Conservation (phyloP, 2,113 vertebrate genomes). For the Anoplopoma fimbria region DNA sequence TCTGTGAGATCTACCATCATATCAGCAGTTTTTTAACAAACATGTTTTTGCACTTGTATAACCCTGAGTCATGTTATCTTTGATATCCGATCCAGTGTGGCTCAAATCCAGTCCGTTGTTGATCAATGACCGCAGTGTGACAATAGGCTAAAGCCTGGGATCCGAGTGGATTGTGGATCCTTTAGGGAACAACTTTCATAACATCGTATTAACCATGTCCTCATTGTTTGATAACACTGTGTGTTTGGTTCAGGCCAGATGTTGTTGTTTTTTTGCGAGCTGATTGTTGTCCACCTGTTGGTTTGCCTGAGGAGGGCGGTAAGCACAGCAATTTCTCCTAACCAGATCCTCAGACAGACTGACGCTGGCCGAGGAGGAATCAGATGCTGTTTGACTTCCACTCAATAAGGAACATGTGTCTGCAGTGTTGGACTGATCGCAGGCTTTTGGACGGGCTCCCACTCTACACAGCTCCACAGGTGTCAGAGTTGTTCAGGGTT, state of each 20-base stretch:
- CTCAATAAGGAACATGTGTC: constrained; percentile 79
- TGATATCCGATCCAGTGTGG: constrained; percentile 19
- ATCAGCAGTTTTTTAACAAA: constrained; percentile 11
- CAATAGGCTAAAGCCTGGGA: neutral
- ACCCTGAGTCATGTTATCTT: constrained; percentile 11
- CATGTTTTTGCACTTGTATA: constrained; percentile 19
- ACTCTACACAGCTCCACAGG: constrained; percentile 64
- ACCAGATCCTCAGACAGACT: constrained; percentile 74
- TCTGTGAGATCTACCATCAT: constrained; percentile 18
- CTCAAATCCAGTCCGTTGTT: neutral
- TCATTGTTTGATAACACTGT: constrained; percentile 17
- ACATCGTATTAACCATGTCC: constrained; percentile 20
- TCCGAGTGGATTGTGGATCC: neutral
- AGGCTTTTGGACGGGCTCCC: constrained; percentile 62
- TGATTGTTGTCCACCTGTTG: constrained; percentile 66
- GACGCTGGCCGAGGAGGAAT: constrained; percentile 71
- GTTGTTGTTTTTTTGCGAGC: constrained; percentile 25
- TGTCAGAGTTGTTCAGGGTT: constrained; percentile 58
- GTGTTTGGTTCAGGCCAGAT: constrained; percentile 49
- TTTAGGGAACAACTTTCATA: neutral
- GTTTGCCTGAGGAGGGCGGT: constrained; percentile 54
- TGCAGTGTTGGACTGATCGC: constrained; percentile 51
- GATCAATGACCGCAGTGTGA: neutral
- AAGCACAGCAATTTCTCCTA: constrained; percentile 48
- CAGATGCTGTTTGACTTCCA: constrained; percentile 72